Conservation (phyloP, 2,888 invertebrate species). For the Dryobota labecula region DNA sequence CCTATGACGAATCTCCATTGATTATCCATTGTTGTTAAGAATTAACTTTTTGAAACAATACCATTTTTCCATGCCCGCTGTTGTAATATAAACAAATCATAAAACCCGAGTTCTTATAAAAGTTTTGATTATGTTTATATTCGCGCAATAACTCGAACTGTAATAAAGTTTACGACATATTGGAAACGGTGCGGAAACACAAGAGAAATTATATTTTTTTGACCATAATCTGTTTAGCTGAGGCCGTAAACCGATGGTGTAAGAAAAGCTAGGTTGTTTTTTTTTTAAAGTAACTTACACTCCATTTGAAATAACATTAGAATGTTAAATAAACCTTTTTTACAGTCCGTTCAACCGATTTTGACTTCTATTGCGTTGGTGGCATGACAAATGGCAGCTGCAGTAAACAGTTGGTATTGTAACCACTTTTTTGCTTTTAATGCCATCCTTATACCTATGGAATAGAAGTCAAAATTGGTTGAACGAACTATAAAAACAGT, state of each 20-base stretch:
- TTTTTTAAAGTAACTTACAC: neutral
- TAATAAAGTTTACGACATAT: constrained; percentile 73
- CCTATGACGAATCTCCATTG: neutral
- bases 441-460: too few species aligned
- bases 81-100: constrained; percentile 47
- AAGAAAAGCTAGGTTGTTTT: neutral
- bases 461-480: too few species aligned
- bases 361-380: too few species aligned
- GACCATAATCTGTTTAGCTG: neutral
- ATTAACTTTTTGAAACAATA: constrained; percentile 13
- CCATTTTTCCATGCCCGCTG: neutral
- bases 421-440: too few species aligned
- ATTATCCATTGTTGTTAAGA: neutral
- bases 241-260: neutral
- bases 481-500: too few species aligned
- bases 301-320: too few species aligned
- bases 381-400: too few species aligned
- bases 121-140: constrained; percentile 58
- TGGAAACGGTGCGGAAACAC: constrained; percentile 57
- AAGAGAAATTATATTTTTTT: neutral
- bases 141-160: constrained; percentile 51
- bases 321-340: too few species aligned
- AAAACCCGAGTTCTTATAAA: constrained; percentile 40
- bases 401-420: too few species aligned
- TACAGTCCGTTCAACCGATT: too few species aligned